Percentiles rank a stretch among this genome's conserved stretches.
Conservation (phyloP, 2,888 invertebrate genomes). For the Hoplodrina blanda region DNA sequence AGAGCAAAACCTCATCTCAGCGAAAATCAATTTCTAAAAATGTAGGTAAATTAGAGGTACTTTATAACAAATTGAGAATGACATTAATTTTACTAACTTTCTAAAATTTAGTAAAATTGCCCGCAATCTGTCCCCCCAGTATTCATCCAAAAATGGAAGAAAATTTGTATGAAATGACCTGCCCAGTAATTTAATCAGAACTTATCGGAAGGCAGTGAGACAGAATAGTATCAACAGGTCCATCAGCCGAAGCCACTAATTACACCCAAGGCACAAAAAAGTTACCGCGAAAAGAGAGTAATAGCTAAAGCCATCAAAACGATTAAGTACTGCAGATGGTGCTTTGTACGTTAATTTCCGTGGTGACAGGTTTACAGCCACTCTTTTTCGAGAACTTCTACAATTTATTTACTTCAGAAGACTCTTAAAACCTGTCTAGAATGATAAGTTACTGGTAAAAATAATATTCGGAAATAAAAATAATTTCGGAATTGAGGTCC, state of each 20-base stretch:
- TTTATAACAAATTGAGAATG: too few species aligned
- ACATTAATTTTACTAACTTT: too few species aligned
- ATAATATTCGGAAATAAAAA: background rate
- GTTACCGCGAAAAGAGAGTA: slow-evolving; percentile 12
- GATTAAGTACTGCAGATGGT: slow-evolving; percentile 6
- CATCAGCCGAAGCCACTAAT: background rate
- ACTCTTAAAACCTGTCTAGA: slow-evolving; percentile 6
- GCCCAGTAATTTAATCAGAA: background rate
- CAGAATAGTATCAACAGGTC: slow-evolving; percentile 31
- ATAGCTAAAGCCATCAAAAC: slow-evolving; percentile 17
- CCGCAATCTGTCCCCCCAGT: too few species aligned
- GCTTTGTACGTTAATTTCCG: slow-evolving; percentile 14
- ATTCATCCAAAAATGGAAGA: too few species aligned
- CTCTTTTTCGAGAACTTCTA: slow-evolving; percentile 27
- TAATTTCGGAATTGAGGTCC: too few species aligned
- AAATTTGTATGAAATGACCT: background rate
- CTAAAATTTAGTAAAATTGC: too few species aligned
- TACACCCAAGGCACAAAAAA: background rate
- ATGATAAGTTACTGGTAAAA: slow-evolving; percentile 3
- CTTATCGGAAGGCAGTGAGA: background rate
- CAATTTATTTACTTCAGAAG: slow-evolving; percentile 26
- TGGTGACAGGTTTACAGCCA: slow-evolving; percentile 27
- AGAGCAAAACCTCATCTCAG: too few species aligned
- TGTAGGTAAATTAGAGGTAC: too few species aligned
- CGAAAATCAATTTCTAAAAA: too few species aligned